These are phyloP conservation scores for Stercorarius parasiticus DNA, from an alignment of 2,113 vertebrate species.

Conservation along the genomic window DNA sequence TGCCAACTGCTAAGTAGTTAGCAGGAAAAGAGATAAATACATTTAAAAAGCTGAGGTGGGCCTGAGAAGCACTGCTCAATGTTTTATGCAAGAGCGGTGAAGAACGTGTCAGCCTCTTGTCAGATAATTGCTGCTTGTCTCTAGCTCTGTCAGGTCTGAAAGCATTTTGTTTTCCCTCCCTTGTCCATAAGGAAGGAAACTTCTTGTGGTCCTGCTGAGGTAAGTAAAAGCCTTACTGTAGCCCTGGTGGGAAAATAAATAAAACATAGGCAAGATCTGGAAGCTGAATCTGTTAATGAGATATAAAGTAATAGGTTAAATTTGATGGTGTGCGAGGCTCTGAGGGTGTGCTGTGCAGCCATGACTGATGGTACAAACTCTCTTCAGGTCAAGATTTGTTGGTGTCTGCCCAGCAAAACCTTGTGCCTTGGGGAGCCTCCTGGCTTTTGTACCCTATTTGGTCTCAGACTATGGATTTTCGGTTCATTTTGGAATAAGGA, in stretches of 20 bases:
- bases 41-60: neutral
- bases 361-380: neutral
- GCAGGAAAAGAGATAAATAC: neutral
- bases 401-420: neutral
- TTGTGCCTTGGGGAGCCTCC: neutral
- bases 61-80: neutral
- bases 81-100: conserved; percentile 35
- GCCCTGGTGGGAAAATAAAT: conserved; percentile 19
- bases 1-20: neutral
- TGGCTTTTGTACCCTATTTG: neutral
- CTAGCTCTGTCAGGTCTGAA: conserved; percentile 25
- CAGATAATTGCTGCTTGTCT: conserved; percentile 44
- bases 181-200: conserved; percentile 34
- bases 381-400: neutral
- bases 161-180: conserved; percentile 18
- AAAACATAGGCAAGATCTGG: neutral
- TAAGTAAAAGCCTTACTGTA: conserved; percentile 36
- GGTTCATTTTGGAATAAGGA: neutral
- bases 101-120: neutral
- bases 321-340: rapidly evolving
- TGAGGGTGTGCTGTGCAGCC: neutral
- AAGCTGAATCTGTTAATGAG: conserved; percentile 23
- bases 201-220: conserved; percentile 41
- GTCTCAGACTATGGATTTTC: neutral
- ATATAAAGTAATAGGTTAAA: neutral